These are phyloP conservation scores for Orchesella flavescens DNA, from an alignment of 2,888 invertebrate species.

Conservation along the genomic window DNA sequence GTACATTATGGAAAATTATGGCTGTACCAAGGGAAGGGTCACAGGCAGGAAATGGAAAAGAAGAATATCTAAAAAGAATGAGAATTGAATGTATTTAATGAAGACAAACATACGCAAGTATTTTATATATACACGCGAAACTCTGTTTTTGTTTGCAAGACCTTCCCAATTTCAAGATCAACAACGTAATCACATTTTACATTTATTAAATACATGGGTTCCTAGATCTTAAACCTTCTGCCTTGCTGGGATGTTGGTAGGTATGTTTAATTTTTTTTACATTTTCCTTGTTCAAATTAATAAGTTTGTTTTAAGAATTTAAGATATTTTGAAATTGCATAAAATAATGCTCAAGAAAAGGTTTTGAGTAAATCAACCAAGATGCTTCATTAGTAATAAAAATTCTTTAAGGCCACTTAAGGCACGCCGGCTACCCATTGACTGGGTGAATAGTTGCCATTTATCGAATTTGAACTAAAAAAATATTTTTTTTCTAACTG, in stretches of 20 bases:
- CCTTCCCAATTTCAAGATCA: slow-evolving; percentile 58
- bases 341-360: no score
- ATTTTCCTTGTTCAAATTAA: no score
- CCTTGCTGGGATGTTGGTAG: no score
- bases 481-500: neutral
- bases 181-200: neutral
- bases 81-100: neutral
- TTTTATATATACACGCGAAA: no score
- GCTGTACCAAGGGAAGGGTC: slow-evolving; percentile 57
- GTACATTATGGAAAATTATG: slow-evolving; percentile 55
- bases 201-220: neutral
- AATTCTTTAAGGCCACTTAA: no score
- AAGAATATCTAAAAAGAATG: neutral
- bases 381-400: no score
- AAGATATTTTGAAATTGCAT: no score
- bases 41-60: slow-evolving; percentile 56
- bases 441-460: no score
- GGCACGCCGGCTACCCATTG: no score
- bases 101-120: slow-evolving; percentile 7
- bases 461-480: neutral
- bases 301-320: no score
- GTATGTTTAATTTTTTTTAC: no score
- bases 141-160: slow-evolving; percentile 40
- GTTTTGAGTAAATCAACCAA: no score
- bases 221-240: neutral